Evolutionary conservation across 2,113 vertebrate genomes (phyloP), one percentile per base, ranked within the genome.

Genomic region (Nothoprocta perdicaria): DNA sequence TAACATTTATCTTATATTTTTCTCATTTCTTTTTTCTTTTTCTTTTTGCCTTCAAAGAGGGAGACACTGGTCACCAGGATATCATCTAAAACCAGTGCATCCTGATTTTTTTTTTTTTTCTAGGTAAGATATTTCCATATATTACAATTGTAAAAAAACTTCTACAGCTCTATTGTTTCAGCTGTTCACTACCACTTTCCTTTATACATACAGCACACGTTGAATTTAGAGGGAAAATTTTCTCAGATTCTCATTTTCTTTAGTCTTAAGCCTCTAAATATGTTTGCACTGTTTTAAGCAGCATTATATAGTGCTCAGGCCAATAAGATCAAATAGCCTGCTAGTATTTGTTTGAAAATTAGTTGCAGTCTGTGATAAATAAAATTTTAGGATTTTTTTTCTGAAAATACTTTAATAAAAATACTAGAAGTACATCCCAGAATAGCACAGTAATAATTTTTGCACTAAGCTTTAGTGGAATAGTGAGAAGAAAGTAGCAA

Each of bases 81-180:
- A 41, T 9, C 3, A 26, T 4, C 14, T 2, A 2, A 86, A 73
- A 48, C 14, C 6, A 8, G 22, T 35, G 10, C 7, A 81, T 48
- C 6, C 33, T 62, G 23, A 14, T 71, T 63, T 71, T 86, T 38
- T 4, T 86, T 38, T 4, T 75, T 0, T 52, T 92, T 79, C 57
- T 4, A 19, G 55, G 7, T 1, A 2, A 79, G 14, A 1, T 60
- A 7, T 31, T 43, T 72, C 24, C 2, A 41, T 7, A 2, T 48
- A 65, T 50, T 40, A 24, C 6, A 19, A 55, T 41, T 61, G 9
- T 67, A 65, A 86, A 57, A 5, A 5, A 46, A 33, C 21, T 86
- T 82, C 18, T 18, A 69, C 15, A 52, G 11, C 13, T 3, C 15
- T 3, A 11, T 13, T 17, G 23, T 57, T 80, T 80, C 40, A 55